Percentiles rank a stretch among this genome's conserved stretches.
These are phyloP conservation scores for Amphipoea lucens DNA, from an alignment of 2,888 invertebrate species.

Conservation along the genomic window DNA sequence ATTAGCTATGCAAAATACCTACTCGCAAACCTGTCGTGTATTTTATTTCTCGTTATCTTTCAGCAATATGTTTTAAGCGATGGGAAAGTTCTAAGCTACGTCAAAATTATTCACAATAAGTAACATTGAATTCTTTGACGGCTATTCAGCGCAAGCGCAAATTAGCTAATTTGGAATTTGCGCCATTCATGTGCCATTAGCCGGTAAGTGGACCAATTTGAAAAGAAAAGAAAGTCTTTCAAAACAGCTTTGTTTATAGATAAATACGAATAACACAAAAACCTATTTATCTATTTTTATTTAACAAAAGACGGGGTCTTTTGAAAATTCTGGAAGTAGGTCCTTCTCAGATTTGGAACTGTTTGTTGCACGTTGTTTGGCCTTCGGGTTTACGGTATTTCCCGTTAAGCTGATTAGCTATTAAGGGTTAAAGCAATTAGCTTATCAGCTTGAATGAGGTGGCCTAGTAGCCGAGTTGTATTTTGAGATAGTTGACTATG, in stretches of 20 bases:
- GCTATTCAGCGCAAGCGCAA: constrained; percentile 25
- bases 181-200: constrained; percentile 40
- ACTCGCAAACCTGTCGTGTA: not conserved
- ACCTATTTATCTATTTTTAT: constrained; percentile 66
- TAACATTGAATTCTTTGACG: constrained; percentile 4
- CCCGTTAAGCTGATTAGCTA: not conserved
- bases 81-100: constrained; percentile 5
- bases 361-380: not conserved
- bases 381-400: not conserved
- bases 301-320: constrained; percentile 68
- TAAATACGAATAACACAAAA: constrained; percentile 66
- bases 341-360: not conserved
- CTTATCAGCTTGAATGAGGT: constrained; percentile 1
- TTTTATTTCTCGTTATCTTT: constrained; percentile 36
- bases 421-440: constrained; percentile 15
- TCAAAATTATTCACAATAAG: constrained; percentile 30
- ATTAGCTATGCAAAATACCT: constrained; percentile 20
- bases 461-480: not conserved
- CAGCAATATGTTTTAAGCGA: constrained; percentile 14
- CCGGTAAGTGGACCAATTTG: constrained; percentile 46
- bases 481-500: not conserved
- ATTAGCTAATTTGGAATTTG: constrained; percentile 37
- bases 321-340: not conserved
- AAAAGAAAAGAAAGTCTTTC: constrained; percentile 61
- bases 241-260: constrained; percentile 40